Evolutionary conservation across 2,888 invertebrate genomes (phyloP).

Genomic region (Oscheius sp.): DNA sequence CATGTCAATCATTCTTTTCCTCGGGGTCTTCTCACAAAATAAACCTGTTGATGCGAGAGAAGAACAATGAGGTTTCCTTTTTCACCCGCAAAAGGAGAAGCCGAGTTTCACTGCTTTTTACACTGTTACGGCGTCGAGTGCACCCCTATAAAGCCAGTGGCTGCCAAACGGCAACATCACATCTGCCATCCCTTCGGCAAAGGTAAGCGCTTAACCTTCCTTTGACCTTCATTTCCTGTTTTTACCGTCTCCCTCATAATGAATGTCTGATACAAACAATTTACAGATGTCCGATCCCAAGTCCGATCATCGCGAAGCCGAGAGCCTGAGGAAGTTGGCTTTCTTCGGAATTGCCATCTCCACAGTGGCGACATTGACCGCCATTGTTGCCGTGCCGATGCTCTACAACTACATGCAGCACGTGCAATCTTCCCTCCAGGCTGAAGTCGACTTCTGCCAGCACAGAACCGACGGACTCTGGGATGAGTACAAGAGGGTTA

Average conservation of each 20-base stretch:
- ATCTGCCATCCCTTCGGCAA: conserved; percentile 23
- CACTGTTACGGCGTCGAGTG: conserved; percentile 27
- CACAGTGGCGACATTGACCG: conserved; percentile 66
- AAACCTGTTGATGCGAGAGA: conserved; percentile 20
- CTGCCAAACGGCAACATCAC: conserved; percentile 20
- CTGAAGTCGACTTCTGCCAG: conserved; percentile 63
- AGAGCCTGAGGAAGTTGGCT: conserved; percentile 51
- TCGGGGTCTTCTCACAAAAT: conserved; percentile 13
- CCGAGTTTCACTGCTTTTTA: conserved; percentile 31
- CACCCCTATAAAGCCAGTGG: conserved; percentile 22
- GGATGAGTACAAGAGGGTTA: conserved; percentile 54
- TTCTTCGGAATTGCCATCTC: conserved; percentile 61
- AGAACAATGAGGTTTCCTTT: conserved; percentile 33
- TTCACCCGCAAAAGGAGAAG: conserved; percentile 22
- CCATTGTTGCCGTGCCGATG: conserved; percentile 71
- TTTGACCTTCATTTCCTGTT: neutral
- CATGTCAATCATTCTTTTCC: neutral
- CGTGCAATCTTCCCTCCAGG: conserved; percentile 70
- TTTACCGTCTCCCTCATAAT: neutral
- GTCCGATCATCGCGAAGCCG: conserved; percentile 48
- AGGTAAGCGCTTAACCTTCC: neutral
- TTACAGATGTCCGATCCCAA: conserved; percentile 40
- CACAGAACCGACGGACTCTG: conserved; percentile 60
- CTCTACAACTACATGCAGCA: conserved; percentile 72
- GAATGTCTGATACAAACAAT: neutral